Percentiles rank a stretch among this genome's conserved stretches.
Conservation (phyloP, 2,113 vertebrate genomes). For the Centropus unirufus region DNA sequence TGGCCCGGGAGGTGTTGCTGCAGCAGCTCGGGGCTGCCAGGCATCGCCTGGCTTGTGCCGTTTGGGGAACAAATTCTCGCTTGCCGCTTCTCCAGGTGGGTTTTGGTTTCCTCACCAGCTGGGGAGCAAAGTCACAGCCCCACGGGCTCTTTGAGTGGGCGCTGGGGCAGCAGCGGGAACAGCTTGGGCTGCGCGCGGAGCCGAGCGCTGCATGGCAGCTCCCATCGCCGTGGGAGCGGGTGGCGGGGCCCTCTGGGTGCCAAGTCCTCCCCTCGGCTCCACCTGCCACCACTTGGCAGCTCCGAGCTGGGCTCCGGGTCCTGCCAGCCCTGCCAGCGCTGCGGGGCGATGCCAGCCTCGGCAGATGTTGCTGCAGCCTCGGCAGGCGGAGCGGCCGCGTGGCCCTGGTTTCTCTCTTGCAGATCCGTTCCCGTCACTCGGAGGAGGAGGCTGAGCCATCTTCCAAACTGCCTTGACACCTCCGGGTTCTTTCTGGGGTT, state of each 20-base stretch:
- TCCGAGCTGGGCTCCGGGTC: background rate
- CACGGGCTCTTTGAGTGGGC: background rate
- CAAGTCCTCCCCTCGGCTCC: conserved; percentile 15
- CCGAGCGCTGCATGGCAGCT: background rate
- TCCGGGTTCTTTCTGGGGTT: background rate
- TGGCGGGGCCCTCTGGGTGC: background rate
- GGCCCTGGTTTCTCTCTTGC: background rate
- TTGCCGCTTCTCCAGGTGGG: background rate
- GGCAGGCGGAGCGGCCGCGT: background rate
- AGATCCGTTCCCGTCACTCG: background rate
- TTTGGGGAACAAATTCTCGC: background rate
- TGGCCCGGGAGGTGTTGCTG: background rate
- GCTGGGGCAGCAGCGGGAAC: background rate
- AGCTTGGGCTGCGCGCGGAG: background rate
- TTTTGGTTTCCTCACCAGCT: background rate
- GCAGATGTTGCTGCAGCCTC: conserved; percentile 45
- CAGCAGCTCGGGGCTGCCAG: background rate
- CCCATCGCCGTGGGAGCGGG: background rate
- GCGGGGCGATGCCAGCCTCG: background rate
- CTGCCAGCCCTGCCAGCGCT: background rate
- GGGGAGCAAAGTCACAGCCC: background rate
- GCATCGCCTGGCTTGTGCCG: background rate
- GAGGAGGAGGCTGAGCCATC: background rate
- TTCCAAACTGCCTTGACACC: background rate
- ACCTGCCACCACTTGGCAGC: conserved; percentile 22